Evolutionary conservation across 2,113 vertebrate species (phyloP).

Genomic region (Nesogale talazaci): DNA sequence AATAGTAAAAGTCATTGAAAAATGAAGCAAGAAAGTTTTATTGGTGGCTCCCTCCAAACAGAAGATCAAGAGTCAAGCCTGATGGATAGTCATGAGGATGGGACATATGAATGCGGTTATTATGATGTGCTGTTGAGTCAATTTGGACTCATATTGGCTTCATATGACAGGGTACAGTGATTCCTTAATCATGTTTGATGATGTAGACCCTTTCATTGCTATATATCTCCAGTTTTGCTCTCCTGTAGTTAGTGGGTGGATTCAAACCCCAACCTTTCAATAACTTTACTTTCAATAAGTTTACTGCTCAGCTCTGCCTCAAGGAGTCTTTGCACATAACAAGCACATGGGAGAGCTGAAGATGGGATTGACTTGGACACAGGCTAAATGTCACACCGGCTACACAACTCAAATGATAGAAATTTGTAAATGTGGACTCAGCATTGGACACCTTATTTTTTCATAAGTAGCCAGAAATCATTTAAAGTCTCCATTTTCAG

Average conservation of each 20-base stretch:
- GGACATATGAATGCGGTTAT: fast-evolving
- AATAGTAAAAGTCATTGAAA: neutral
- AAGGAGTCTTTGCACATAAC: too few relatives aligned
- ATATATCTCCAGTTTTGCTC: neutral
- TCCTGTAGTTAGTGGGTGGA: neutral
- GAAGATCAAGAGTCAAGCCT: neutral
- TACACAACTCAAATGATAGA: too few relatives aligned
- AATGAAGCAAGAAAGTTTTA: neutral
- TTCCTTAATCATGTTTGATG: too few relatives aligned
- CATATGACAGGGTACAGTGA: neutral
- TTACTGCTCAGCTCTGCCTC: neutral
- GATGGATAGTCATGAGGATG: neutral
- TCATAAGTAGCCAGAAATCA: neutral
- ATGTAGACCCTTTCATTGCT: neutral
- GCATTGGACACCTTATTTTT: neutral
- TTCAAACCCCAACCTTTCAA: neutral
- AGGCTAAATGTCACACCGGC: neutral
- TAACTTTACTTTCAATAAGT: too few relatives aligned
- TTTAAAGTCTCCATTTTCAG: neutral
- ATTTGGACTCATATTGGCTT: neutral
- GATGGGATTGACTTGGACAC: too few relatives aligned
- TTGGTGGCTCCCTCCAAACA: neutral
- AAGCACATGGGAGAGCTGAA: too few relatives aligned
- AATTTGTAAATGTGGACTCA: neutral
- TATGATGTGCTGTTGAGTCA: neutral